These are phyloP conservation scores for Agriopis marginaria DNA, from an alignment of 2,888 invertebrate genomes.

Conservation along the genomic window DNA sequence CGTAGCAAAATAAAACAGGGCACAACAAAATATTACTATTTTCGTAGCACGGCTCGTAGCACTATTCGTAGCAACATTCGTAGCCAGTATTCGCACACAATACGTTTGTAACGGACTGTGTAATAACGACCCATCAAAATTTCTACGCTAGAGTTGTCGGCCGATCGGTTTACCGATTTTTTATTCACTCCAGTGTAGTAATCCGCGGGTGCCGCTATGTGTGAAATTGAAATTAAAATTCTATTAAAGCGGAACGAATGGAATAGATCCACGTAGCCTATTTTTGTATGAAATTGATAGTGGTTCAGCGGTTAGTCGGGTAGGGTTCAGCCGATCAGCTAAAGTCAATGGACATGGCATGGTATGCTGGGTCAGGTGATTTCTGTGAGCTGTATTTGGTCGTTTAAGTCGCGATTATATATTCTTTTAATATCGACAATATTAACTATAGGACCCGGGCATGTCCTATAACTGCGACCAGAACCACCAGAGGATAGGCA, in stretches of 20 bases:
- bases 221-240: constrained; percentile 84
- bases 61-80: constrained; percentile 43
- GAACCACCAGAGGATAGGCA: too few relatives aligned
- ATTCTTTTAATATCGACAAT: too few relatives aligned
- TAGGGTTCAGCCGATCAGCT: constrained; percentile 39
- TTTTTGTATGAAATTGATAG: constrained; percentile 54
- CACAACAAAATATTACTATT: constrained; percentile 57
- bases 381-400: neutral
- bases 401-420: neutral
- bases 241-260: constrained; percentile 75
- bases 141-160: constrained; percentile 75
- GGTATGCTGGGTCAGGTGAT: neutral
- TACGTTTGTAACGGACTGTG: constrained; percentile 80
- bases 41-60: constrained; percentile 15
- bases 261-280: constrained; percentile 60
- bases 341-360: constrained; percentile 24
- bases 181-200: constrained; percentile 71
- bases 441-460: too few relatives aligned
- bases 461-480: too few relatives aligned
- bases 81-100: constrained; percentile 65
- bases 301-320: constrained; percentile 45
- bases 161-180: constrained; percentile 67
- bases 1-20: constrained; percentile 50
- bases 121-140: constrained; percentile 81
- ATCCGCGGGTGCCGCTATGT: constrained; percentile 72